Evolutionary conservation across 2,888 invertebrate genomes (phyloP).

Genomic region (Pseudococcus viburni): DNA sequence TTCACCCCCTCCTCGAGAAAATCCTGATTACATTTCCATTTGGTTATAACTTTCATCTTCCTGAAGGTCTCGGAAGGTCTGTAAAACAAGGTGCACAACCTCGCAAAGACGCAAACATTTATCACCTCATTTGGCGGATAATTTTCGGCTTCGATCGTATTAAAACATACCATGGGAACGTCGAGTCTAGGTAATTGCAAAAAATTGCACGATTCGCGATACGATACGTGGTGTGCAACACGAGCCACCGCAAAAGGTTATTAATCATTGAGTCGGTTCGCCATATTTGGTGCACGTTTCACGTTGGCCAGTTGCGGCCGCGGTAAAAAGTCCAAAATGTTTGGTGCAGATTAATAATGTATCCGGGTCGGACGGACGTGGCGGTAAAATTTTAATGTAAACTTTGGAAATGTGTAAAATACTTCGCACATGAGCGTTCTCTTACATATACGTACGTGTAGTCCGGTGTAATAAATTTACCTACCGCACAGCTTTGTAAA

Average conservation of each 20-base stretch:
- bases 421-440: slow-evolving; percentile 40
- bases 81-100: too few relatives aligned
- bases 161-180: neutral
- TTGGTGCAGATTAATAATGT: slow-evolving; percentile 17
- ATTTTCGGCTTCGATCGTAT: too few relatives aligned
- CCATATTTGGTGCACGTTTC: slow-evolving; percentile 11
- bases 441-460: neutral
- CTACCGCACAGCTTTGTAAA: slow-evolving; percentile 34
- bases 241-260: neutral
- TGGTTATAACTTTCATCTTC: too few relatives aligned
- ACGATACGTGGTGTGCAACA: neutral
- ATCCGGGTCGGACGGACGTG: neutral
- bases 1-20: too few relatives aligned
- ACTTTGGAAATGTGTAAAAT: slow-evolving; percentile 28
- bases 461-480: slow-evolving; percentile 32
- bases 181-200: neutral
- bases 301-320: neutral
- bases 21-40: too few relatives aligned
- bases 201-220: neutral
- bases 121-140: too few relatives aligned
- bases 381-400: slow-evolving; percentile 31
- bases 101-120: too few relatives aligned
- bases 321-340: slow-evolving; percentile 1
- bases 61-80: too few relatives aligned
- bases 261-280: neutral